A percentile compares a stretch with the other conserved stretches of the same genome.
These are phyloP conservation scores for Turritopsis dohrnii DNA, from an alignment of 30 jellyfish, hydroid and myxozoan species.

Conservation along the genomic window DNA sequence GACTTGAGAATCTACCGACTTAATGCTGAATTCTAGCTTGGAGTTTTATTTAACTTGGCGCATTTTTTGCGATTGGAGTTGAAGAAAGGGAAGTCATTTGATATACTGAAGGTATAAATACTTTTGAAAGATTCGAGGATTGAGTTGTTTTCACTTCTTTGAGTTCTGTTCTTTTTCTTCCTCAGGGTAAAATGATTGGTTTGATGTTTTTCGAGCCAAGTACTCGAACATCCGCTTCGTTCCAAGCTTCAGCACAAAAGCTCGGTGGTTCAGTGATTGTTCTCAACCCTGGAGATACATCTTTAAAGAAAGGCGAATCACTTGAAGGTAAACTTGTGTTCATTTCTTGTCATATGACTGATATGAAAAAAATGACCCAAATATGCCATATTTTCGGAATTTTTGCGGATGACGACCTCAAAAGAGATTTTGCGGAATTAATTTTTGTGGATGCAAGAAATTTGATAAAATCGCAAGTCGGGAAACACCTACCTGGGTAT, in stretches of 20 bases:
- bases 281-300: conserved; percentile 83
- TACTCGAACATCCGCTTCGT: conserved; percentile 90
- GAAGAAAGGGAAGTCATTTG: conserved; percentile 53
- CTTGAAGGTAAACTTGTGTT: conserved; percentile 92
- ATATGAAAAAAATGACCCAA: too few species aligned
- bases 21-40: conserved; percentile 44
- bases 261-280: conserved; percentile 95
- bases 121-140: background rate
- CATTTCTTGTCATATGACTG: too few species aligned
- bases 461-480: too few species aligned
- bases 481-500: too few species aligned
- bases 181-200: conserved; percentile 87
- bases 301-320: conserved; percentile 90
- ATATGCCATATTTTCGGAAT: too few species aligned
- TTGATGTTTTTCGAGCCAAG: conserved; percentile 87
- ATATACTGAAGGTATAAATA: conserved; percentile 55
- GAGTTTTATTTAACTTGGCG: conserved; percentile 74
- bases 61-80: conserved; percentile 63
- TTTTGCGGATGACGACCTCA: too few species aligned
- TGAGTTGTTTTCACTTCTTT: background rate
- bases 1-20: too few species aligned
- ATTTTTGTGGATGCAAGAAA: too few species aligned
- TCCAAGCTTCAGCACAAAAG: conserved; percentile 85
- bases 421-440: too few species aligned
- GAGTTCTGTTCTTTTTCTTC: background rate